Percentiles rank a stretch among this genome's conserved stretches.
Conservation (phyloP, 2,797 vertebrate genomes). For the Furcifer pardalis region DNA sequence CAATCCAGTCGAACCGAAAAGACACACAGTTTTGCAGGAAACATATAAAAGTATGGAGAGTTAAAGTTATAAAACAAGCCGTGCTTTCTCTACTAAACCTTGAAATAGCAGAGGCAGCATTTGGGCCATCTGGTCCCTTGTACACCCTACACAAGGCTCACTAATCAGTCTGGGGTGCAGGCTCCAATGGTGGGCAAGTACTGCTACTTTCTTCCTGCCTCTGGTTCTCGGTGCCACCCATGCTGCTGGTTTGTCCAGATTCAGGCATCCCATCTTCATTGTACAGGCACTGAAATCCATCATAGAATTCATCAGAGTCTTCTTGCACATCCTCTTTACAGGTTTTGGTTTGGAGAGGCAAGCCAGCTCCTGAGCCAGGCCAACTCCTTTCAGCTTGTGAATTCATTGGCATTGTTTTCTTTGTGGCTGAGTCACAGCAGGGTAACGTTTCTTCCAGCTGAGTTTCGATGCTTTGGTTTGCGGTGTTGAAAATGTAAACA, state of each 20-base stretch:
- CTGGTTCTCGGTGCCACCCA: accelerated
- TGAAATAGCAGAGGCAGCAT: constrained; percentile 1
- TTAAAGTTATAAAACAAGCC: neutral
- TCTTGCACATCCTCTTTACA: constrained; percentile 48
- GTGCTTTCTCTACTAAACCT: neutral
- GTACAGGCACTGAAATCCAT: constrained; percentile 76
- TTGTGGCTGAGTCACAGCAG: neutral
- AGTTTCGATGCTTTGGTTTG: constrained; percentile 32
- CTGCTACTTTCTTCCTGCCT: constrained; percentile 49
- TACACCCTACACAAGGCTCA: neutral
- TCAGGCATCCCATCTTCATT: constrained; percentile 54
- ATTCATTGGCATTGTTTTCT: neutral
- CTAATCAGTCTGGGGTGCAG: constrained; percentile 28
- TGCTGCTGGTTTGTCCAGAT: neutral
- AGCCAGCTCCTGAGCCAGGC: neutral
- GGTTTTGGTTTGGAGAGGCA: neutral
- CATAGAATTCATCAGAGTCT: constrained; percentile 72
- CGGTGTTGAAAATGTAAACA: constrained; percentile 72
- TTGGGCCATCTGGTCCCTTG: neutral
- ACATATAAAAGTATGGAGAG: neutral
- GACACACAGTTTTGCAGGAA: neutral
- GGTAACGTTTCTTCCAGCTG: neutral
- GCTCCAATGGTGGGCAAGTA: constrained; percentile 76
- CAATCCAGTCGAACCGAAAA: neutral
- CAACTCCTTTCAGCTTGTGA: accelerated